Evolutionary conservation across 2,888 invertebrate genomes (phyloP).

Genomic region (Sminthurinus aureus): DNA sequence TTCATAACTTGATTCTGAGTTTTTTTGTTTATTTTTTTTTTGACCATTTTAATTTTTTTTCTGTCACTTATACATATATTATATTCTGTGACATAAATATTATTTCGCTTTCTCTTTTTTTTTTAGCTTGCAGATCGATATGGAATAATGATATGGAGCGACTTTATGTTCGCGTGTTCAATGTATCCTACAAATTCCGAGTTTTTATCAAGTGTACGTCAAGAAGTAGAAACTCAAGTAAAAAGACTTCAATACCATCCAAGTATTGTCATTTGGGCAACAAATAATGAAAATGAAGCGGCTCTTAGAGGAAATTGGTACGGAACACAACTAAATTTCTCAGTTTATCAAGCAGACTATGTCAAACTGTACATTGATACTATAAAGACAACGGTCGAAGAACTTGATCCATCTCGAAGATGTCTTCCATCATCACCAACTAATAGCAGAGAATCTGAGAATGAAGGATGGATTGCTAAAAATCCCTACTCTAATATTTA

Average conservation of each 20-base stretch:
- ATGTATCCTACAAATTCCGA: conserved; percentile 65
- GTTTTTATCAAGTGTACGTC: conserved; percentile 64
- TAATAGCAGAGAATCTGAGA: conserved; percentile 77
- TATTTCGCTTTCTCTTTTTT: background rate
- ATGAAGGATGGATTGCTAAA: conserved; percentile 63
- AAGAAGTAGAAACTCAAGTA: conserved; percentile 66
- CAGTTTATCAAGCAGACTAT: conserved; percentile 77
- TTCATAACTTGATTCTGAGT: too few species aligned
- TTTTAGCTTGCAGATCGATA: conserved; percentile 63
- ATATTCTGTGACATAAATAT: too few species aligned
- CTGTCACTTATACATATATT: too few species aligned
- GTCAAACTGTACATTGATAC: conserved; percentile 81
- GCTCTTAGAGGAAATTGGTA: conserved; percentile 85
- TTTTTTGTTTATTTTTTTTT: background rate
- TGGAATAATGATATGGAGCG: conserved; percentile 69
- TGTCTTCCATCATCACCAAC: conserved; percentile 91
- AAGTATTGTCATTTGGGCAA: conserved; percentile 66
- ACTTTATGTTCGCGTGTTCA: conserved; percentile 69
- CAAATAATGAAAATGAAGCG: conserved; percentile 73
- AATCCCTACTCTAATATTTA: conserved; percentile 62
- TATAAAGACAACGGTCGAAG: conserved; percentile 72
- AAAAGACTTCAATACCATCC: conserved; percentile 65
- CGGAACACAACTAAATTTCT: conserved; percentile 63
- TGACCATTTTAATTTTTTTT: too few species aligned
- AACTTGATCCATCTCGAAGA: conserved; percentile 71